These are phyloP conservation scores for Erynnis tages DNA, from an alignment of 2,888 invertebrate species.

Conservation along the genomic window DNA sequence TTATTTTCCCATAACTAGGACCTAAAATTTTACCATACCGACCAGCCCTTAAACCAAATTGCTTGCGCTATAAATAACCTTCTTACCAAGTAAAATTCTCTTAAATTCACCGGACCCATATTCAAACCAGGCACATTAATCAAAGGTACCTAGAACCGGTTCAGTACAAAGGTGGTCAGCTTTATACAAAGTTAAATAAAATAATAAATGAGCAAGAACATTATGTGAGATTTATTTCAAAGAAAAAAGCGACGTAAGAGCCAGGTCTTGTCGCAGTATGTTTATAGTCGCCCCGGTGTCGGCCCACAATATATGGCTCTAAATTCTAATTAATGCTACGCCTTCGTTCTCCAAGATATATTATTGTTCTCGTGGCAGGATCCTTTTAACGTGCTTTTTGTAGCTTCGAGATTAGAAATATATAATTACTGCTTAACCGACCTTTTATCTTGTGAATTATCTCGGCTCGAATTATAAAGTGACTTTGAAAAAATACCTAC, in stretches of 20 bases:
- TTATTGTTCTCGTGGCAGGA: conserved; percentile 42
- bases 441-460: conserved; percentile 32
- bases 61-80: conserved; percentile 65
- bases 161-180: conserved; percentile 68
- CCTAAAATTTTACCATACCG: conserved; percentile 15
- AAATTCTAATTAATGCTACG: conserved; percentile 74
- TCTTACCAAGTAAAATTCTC: conserved; percentile 64
- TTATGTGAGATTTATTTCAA: conserved; percentile 78
- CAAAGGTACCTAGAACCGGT: conserved; percentile 67
- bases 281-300: conserved; percentile 67
- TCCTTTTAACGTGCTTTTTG: conserved; percentile 49
- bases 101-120: conserved; percentile 72
- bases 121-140: conserved; percentile 69
- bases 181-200: conserved; percentile 68
- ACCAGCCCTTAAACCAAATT: conserved; percentile 41
- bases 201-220: conserved; percentile 76
- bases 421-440: conserved; percentile 33
- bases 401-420: conserved; percentile 38
- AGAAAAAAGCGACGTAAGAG: conserved; percentile 71
- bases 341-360: conserved; percentile 61
- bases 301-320: conserved; percentile 65
- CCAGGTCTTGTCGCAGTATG: conserved; percentile 68
- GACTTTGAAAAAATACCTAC: conserved; percentile 15
- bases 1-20: neutral
- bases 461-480: conserved; percentile 24